Conservation (phyloP, 2,888 invertebrate genomes). For the Drosophila mettleri region DNA sequence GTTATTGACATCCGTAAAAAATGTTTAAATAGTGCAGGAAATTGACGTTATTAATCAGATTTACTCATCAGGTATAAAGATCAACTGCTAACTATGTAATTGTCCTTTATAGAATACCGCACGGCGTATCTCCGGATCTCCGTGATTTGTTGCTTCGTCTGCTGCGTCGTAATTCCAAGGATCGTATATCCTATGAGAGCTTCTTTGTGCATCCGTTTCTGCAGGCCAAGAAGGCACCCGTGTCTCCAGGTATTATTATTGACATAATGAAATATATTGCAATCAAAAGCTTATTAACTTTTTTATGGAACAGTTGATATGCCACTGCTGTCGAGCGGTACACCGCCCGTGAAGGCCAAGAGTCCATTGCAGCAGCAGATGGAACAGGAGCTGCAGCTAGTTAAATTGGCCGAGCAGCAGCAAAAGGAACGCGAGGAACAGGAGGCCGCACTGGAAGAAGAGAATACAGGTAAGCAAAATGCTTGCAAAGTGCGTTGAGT, state of each 20-base stretch:
- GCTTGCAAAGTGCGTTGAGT: not conserved
- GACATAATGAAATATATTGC: not conserved
- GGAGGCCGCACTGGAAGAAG: slow-evolving; percentile 71
- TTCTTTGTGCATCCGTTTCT: slow-evolving; percentile 98
- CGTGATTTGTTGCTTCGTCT: slow-evolving; percentile 94
- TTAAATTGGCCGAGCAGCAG: slow-evolving; percentile 67
- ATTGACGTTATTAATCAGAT: not conserved
- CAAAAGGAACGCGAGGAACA: slow-evolving; percentile 69
- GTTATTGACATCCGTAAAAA: no score
- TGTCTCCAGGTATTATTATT: slow-evolving; percentile 84
- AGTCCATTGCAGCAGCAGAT: slow-evolving; percentile 85
- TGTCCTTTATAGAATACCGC: slow-evolving; percentile 91
- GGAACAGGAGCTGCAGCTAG: slow-evolving; percentile 81
- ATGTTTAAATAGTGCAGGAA: not conserved
- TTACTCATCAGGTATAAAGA: not conserved
- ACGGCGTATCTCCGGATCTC: slow-evolving; percentile 95
- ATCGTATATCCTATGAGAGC: slow-evolving; percentile 97
- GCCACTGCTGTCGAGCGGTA: slow-evolving; percentile 78
- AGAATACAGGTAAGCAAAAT: slow-evolving; percentile 69
- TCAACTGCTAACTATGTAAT: not conserved
- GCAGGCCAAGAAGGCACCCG: slow-evolving; percentile 88
- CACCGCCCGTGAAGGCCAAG: slow-evolving; percentile 84
- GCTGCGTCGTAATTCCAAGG: slow-evolving; percentile 95
- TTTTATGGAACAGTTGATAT: slow-evolving; percentile 76
- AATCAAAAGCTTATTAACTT: not conserved